Evolutionary conservation across 1,140 invertebrate genomes (phyloP).

Genomic region (Sweltsa coloradensis): DNA sequence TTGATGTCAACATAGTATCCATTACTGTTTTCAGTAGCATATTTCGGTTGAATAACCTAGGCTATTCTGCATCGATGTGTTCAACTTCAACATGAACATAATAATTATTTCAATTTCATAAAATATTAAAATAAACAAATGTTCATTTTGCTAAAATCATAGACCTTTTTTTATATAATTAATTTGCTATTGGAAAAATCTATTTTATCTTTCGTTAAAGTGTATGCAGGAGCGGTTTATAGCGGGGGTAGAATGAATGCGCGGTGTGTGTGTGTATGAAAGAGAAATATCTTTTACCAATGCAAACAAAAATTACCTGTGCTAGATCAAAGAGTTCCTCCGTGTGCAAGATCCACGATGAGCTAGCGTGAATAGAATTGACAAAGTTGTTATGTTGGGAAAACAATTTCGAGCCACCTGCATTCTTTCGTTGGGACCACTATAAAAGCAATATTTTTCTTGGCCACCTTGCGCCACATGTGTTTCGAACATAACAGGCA

Average conservation of each 20-base stretch:
- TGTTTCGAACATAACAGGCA: too few relatives aligned
- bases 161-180: neutral
- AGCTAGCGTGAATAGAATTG: neutral
- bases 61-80: neutral
- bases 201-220: constrained; percentile 1
- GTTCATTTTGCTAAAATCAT: neutral
- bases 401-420: too few relatives aligned
- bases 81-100: neutral
- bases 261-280: neutral
- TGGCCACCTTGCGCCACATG: too few relatives aligned
- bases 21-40: neutral
- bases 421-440: too few relatives aligned
- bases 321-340: neutral
- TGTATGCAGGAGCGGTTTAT: neutral
- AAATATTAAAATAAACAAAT: neutral
- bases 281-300: too few relatives aligned
- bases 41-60: neutral
- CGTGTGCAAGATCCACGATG: neutral
- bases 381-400: neutral
- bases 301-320: neutral
- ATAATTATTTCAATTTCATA: neutral
- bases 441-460: too few relatives aligned
- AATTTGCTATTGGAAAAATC: neutral
- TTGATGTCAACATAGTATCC: neutral
- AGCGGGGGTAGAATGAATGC: neutral